Conservation (phyloP, 2,797 vertebrate species). For the Alfaro cultratus region DNA sequence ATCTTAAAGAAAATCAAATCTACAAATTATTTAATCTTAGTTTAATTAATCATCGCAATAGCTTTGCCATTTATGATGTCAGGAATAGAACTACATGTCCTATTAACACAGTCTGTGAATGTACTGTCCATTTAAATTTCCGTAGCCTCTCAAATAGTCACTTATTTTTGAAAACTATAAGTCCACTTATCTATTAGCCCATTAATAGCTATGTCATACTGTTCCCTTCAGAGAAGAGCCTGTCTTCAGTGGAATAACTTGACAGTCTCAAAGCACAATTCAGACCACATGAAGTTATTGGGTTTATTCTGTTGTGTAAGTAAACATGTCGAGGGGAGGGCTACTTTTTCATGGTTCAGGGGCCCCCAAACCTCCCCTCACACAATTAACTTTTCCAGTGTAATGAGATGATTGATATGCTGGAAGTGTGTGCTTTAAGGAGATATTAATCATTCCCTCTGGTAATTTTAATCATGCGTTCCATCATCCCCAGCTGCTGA, state of each 20-base stretch:
- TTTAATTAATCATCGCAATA: constrained; percentile 38
- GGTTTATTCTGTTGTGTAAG: constrained; percentile 91
- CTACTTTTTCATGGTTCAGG: constrained; percentile 97
- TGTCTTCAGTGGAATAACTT: constrained; percentile 63
- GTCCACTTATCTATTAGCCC: constrained; percentile 7
- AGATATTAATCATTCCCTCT: constrained; percentile 99
- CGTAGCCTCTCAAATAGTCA: not conserved
- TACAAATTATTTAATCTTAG: constrained; percentile 38
- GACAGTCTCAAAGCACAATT: constrained; percentile 75
- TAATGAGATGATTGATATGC: constrained; percentile 99
- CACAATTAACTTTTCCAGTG: constrained; percentile 96
- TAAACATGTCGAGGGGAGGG: constrained; percentile 99
- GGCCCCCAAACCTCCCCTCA: constrained; percentile 93
- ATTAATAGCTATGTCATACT: constrained; percentile 18
- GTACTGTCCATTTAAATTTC: constrained; percentile 5
- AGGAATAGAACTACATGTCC: constrained; percentile 20
- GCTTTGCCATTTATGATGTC: constrained; percentile 39
- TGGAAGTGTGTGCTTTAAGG: constrained; percentile 99
- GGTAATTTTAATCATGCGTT: constrained; percentile 99
- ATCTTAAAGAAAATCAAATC: constrained; percentile 38
- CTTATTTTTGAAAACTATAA: constrained; percentile 25
- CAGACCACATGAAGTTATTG: constrained; percentile 83
- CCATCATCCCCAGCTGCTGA: constrained; percentile 99
- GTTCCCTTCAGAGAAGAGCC: constrained; percentile 38
- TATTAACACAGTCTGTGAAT: constrained; percentile 8